These are phyloP conservation scores for Pristionchus entomophagus DNA, from an alignment of 2,888 invertebrate genomes.

Conservation along the genomic window DNA sequence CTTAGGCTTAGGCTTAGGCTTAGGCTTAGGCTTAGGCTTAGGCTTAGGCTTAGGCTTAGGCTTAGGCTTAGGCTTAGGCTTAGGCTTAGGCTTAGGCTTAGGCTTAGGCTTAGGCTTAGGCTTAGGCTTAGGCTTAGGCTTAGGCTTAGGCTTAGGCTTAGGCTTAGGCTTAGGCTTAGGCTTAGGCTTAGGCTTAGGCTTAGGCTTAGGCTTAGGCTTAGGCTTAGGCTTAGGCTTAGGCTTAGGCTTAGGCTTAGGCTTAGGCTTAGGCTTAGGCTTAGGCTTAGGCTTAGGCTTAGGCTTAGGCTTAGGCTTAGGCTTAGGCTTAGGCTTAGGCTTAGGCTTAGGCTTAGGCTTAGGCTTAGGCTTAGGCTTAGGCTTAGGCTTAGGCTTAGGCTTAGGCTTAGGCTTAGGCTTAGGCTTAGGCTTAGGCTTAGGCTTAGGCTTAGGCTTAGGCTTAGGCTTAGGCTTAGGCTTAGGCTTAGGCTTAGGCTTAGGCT, in stretches of 20 bases:
- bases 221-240: slow-evolving; percentile 8
- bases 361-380: slow-evolving; percentile 44
- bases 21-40: slow-evolving; percentile 47
- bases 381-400: slow-evolving; percentile 42
- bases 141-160: slow-evolving; percentile 16
- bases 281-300: slow-evolving; percentile 45
- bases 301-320: slow-evolving; percentile 45
- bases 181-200: slow-evolving; percentile 42
- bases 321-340: slow-evolving; percentile 43
- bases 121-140: slow-evolving; percentile 22
- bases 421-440: slow-evolving; percentile 44
- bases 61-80: slow-evolving; percentile 3
- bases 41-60: slow-evolving; percentile 44
- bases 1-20: slow-evolving; percentile 49
- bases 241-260: slow-evolving; percentile 44
- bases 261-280: slow-evolving; percentile 44
- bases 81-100: slow-evolving; percentile 29
- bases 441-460: slow-evolving; percentile 15
- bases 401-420: slow-evolving; percentile 44
- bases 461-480: slow-evolving; percentile 11
- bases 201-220: background rate
- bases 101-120: slow-evolving; percentile 26
- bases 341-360: slow-evolving; percentile 44
- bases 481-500: slow-evolving; percentile 6
- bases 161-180: slow-evolving; percentile 45